Conservation (phyloP, 2,888 invertebrate species). For the Megalurothrips usitatus region DNA sequence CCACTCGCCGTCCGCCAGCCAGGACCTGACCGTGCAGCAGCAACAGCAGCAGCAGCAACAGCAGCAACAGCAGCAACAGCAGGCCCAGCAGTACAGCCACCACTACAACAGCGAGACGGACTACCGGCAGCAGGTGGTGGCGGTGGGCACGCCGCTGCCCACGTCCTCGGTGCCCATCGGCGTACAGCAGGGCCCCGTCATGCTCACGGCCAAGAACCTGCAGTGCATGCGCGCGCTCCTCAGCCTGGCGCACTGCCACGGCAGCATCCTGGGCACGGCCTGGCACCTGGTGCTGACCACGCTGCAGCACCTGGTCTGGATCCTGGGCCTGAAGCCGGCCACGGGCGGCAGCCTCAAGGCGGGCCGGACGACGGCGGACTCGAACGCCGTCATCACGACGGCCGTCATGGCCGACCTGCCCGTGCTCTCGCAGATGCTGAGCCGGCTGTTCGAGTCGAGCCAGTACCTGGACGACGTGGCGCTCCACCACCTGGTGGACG, state of each 20-base stretch:
- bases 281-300: slow-evolving; percentile 97
- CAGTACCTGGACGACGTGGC: slow-evolving; percentile 91
- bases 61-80: slow-evolving; percentile 43
- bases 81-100: slow-evolving; percentile 48
- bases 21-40: slow-evolving; percentile 40
- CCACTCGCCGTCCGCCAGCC: slow-evolving; percentile 42
- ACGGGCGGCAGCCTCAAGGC: slow-evolving; percentile 90
- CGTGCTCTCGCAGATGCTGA: slow-evolving; percentile 81
- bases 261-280: slow-evolving; percentile 83
- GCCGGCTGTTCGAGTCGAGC: slow-evolving; percentile 89
- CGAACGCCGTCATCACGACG: slow-evolving; percentile 85
- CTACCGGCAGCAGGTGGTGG: slow-evolving; percentile 90
- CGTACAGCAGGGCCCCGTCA: slow-evolving; percentile 83
- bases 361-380: slow-evolving; percentile 69
- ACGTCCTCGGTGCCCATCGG: slow-evolving; percentile 73
- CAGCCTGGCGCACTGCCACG: slow-evolving; percentile 85
- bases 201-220: slow-evolving; percentile 96
- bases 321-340: slow-evolving; percentile 89
- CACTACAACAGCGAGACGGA: slow-evolving; percentile 60
- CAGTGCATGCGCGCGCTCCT: slow-evolving; percentile 93
- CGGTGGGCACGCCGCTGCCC: slow-evolving; percentile 92
- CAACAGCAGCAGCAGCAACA: slow-evolving; percentile 44
- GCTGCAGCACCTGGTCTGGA: slow-evolving; percentile 82
- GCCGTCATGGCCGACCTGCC: slow-evolving; percentile 96
- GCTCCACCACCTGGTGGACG: slow-evolving; percentile 92